A percentile compares a stretch with the other conserved stretches of the same genome.
Evolutionary conservation across 1,140 invertebrate species (phyloP).

Genomic region (Mycetomoellerius zeteki): DNA sequence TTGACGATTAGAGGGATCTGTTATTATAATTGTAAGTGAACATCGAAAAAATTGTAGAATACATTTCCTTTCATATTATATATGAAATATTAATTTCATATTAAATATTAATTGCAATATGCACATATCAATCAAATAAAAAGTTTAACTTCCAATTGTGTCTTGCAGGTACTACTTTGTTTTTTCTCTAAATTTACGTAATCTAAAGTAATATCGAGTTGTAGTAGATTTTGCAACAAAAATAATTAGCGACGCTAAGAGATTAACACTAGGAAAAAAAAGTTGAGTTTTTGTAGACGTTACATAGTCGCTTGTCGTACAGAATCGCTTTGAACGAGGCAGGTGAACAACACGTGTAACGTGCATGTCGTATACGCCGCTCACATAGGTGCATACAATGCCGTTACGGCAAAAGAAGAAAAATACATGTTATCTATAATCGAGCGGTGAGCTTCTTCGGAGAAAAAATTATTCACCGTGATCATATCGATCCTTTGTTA

Average conservation of each 20-base stretch:
- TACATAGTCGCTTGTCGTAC: background rate
- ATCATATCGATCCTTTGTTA: conserved; percentile 55
- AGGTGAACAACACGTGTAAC: conserved; percentile 43
- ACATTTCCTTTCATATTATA: too few relatives aligned
- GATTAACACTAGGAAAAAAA: background rate
- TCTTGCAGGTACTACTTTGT: background rate
- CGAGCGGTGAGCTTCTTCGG: conserved; percentile 14
- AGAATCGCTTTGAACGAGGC: conserved; percentile 6
- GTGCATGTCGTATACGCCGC: background rate
- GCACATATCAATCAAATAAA: background rate
- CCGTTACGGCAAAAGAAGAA: conserved; percentile 47
- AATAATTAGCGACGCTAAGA: background rate
- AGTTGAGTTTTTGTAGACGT: background rate
- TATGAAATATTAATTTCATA: too few relatives aligned
- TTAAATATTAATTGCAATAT: background rate
- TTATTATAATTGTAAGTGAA: too few relatives aligned
- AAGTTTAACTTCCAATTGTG: background rate
- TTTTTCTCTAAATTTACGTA: background rate
- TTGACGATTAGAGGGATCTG: too few relatives aligned
- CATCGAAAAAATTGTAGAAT: too few relatives aligned
- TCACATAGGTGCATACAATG: background rate
- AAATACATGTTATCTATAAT: conserved; percentile 33
- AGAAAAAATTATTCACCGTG: conserved; percentile 47
- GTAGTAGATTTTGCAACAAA: background rate
- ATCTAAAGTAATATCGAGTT: background rate